Percentiles rank a stretch among this genome's conserved stretches.
Conservation (phyloP, 2,113 vertebrate genomes). For the Cebidichthys violaceus region DNA sequence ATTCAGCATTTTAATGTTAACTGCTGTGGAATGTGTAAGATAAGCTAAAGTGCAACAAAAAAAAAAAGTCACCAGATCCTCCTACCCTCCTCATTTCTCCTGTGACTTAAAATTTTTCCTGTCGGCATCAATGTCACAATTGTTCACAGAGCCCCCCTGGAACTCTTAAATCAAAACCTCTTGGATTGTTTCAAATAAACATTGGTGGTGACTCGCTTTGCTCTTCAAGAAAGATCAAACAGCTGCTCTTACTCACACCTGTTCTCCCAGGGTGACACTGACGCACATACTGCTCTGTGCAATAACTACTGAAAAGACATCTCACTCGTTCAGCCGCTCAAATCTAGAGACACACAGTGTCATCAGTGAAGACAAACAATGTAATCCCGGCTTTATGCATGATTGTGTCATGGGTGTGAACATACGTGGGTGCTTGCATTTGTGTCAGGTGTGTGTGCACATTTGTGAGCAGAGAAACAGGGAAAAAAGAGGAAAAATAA, state of each 20-base stretch:
- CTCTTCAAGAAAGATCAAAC: constrained; percentile 84
- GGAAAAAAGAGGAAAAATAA: not conserved
- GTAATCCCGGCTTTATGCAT: constrained; percentile 44
- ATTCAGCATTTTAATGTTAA: not conserved
- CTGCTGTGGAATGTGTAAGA: not conserved
- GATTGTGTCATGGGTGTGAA: constrained; percentile 44
- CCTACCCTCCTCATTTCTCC: constrained; percentile 18
- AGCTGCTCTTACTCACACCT: constrained; percentile 85
- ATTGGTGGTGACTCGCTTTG: constrained; percentile 75
- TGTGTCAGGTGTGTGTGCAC: constrained; percentile 58
- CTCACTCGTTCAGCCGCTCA: constrained; percentile 61
- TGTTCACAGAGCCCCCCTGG: constrained; percentile 48
- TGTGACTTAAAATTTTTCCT: constrained; percentile 31
- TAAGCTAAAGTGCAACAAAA: not conserved
- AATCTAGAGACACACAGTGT: constrained; percentile 46
- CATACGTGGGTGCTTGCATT: constrained; percentile 52
- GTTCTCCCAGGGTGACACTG: constrained; percentile 83
- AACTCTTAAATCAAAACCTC: constrained; percentile 71
- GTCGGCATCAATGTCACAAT: constrained; percentile 36
- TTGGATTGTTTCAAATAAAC: constrained; percentile 78
- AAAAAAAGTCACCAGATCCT: not conserved
- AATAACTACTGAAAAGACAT: constrained; percentile 73
- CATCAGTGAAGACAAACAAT: constrained; percentile 64
- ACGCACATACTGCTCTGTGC: constrained; percentile 76
- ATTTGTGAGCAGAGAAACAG: constrained; percentile 29